Conservation (phyloP, 2,113 vertebrate species). For the Leiothrix lutea region DNA sequence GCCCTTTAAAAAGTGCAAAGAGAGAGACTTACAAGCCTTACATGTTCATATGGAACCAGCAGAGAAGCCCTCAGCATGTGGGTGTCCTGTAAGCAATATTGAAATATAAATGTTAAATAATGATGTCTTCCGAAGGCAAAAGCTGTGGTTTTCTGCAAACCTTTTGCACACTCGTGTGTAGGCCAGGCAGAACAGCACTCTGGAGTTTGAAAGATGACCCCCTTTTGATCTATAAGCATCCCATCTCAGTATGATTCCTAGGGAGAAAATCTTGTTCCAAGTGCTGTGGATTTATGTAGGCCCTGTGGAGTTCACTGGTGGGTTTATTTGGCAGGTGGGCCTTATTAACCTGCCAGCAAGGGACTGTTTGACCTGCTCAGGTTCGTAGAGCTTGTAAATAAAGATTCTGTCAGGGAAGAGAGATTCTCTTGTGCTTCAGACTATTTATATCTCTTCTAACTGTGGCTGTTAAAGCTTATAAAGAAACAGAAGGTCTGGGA, state of each 20-base stretch:
- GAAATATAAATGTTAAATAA: not conserved
- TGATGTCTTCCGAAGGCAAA: not conserved
- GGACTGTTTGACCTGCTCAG: constrained; percentile 35
- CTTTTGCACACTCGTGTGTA: not conserved
- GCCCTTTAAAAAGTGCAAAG: not conserved
- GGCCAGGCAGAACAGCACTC: not conserved
- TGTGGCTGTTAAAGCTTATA: constrained; percentile 51
- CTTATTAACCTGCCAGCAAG: constrained; percentile 62
- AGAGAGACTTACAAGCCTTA: not conserved
- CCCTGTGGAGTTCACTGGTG: not conserved
- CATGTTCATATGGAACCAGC: not conserved
- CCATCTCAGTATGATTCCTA: not conserved
- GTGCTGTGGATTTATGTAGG: constrained; percentile 8
- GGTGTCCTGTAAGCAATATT: not conserved
- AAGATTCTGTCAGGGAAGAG: constrained; percentile 52
- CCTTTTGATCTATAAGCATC: not conserved
- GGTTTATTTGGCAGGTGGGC: constrained; percentile 59
- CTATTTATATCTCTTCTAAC: constrained; percentile 63
- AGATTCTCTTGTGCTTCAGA: constrained; percentile 43
- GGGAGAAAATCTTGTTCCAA: not conserved
- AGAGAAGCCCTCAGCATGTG: not conserved
- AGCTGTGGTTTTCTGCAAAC: not conserved
- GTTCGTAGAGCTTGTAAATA: constrained; percentile 53
- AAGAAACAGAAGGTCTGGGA: constrained; percentile 64
- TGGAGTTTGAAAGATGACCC: not conserved